Evolutionary conservation across 2,113 vertebrate genomes (phyloP).

Genomic region (Lichenostomus cassidix): DNA sequence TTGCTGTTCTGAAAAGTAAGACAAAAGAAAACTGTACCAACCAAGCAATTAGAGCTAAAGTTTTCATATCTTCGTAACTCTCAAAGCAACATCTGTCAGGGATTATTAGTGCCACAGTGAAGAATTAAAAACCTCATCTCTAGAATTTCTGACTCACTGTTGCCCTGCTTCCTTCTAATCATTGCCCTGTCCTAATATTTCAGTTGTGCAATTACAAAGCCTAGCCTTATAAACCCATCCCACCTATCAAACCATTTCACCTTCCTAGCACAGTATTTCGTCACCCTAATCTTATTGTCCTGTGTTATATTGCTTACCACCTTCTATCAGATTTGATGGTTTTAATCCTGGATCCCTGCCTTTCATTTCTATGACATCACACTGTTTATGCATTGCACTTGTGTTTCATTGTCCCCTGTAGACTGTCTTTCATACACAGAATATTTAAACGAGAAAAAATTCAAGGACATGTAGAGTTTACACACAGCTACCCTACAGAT

Average conservation of each 20-base stretch:
- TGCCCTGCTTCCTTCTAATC: background rate
- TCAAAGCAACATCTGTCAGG: constrained; percentile 24
- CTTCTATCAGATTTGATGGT: background rate
- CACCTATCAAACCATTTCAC: background rate
- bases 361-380: background rate
- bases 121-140: background rate
- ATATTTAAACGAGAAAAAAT: constrained; percentile 21
- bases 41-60: constrained; percentile 5
- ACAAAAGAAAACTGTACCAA: constrained; percentile 18
- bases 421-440: background rate
- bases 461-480: background rate
- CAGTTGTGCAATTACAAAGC: background rate
- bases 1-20: background rate
- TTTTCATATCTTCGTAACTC: constrained; percentile 6
- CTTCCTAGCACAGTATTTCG: background rate
- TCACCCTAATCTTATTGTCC: background rate
- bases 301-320: background rate
- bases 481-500: background rate
- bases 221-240: background rate
- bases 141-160: background rate
- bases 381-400: background rate
- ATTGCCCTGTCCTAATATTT: background rate
- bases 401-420: constrained; percentile 2
- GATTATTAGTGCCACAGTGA: background rate
- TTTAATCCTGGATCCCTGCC: background rate